Evolutionary conservation across 1,140 invertebrate species (phyloP).

Genomic region (Pogonognathellus flavescens): DNA sequence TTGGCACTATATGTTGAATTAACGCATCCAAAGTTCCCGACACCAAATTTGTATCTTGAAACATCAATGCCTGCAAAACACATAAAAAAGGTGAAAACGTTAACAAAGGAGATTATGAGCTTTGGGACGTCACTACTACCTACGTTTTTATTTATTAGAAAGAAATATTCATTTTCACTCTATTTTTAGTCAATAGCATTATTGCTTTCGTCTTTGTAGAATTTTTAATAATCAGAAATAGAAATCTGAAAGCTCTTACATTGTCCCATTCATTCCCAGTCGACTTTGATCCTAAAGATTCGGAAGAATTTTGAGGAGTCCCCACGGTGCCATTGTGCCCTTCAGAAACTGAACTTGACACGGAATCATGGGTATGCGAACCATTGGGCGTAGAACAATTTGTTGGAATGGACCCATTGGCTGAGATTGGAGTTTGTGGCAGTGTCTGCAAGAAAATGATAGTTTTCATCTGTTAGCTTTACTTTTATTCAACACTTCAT

Average conservation of each 20-base stretch:
- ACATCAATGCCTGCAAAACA: constrained; percentile 78
- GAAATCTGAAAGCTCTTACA: constrained; percentile 39
- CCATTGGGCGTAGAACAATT: constrained; percentile 44
- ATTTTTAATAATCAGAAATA: constrained; percentile 9
- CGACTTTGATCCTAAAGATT: constrained; percentile 35
- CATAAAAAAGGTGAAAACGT: no score
- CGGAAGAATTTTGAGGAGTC: constrained; percentile 1
- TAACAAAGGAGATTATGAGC: no score
- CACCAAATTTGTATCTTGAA: constrained; percentile 85
- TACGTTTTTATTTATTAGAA: no score
- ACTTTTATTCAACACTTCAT: no score
- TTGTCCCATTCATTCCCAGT: constrained; percentile 62
- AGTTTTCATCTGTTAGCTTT: background rate
- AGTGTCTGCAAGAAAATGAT: constrained; percentile 63
- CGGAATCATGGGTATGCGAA: constrained; percentile 43
- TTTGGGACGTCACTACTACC: no score
- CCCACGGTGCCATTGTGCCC: constrained; percentile 29
- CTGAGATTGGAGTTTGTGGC: constrained; percentile 66
- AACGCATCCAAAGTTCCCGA: constrained; percentile 88
- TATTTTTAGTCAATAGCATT: background rate
- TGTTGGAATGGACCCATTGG: constrained; percentile 62
- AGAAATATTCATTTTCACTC: no score
- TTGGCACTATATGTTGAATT: constrained; percentile 91
- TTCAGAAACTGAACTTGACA: constrained; percentile 9
- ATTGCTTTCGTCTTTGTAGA: background rate